Evolutionary conservation across 2,797 vertebrate genomes (phyloP).

Genomic region (Ispidina lecontei): DNA sequence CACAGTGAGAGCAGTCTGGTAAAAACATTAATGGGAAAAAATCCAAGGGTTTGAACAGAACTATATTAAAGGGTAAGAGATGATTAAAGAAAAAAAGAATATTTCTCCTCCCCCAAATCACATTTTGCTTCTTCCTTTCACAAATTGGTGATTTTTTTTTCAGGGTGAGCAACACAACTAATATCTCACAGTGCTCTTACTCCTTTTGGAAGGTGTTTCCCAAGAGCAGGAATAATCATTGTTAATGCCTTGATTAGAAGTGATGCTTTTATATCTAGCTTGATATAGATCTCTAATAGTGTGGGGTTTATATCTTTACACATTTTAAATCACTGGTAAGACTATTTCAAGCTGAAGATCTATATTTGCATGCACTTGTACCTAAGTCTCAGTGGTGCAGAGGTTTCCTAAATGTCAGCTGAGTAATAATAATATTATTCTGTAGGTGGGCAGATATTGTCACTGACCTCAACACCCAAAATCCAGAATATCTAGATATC

Average conservation of each 20-base stretch:
- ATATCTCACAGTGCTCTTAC: background rate
- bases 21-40: background rate
- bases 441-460: constrained; percentile 94
- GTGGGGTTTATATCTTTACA: background rate
- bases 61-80: background rate
- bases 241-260: background rate
- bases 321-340: background rate
- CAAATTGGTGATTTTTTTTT: background rate
- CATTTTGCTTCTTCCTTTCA: background rate
- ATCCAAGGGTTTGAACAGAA: background rate
- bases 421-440: constrained; percentile 2
- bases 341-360: background rate
- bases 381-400: background rate
- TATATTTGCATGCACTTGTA: background rate
- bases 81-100: background rate
- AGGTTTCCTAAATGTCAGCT: background rate
- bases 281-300: background rate
- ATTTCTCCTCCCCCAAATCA: background rate
- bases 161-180: background rate
- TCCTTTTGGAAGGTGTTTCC: background rate
- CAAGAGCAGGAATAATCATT: background rate
- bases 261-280: background rate
- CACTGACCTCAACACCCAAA: constrained; percentile 96
- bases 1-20: background rate
- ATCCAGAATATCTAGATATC: constrained; percentile 97